A percentile compares a stretch with the other conserved stretches of the same genome.
These are phyloP conservation scores for Danaus chrysippus DNA, from an alignment of 2,888 invertebrate species.

Conservation along the genomic window DNA sequence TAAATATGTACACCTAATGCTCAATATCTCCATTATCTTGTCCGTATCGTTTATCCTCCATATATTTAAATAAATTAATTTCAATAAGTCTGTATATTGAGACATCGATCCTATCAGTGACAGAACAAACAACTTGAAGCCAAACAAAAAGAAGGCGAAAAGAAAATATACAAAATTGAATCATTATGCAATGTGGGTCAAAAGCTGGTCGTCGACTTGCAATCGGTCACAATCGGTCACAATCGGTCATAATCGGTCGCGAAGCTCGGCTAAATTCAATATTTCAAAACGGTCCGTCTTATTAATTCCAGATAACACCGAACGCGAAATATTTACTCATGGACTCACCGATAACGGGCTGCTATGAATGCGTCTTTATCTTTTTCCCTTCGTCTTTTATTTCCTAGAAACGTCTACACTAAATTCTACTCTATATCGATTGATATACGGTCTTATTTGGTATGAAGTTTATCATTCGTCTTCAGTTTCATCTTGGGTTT, in stretches of 20 bases:
- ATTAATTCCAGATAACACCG: conserved; percentile 68
- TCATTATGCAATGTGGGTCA: conserved; percentile 42
- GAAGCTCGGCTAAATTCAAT: conserved; percentile 53
- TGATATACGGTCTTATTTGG: conserved; percentile 47
- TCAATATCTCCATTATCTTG: too few relatives aligned
- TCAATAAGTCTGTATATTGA: not conserved
- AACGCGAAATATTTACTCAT: conserved; percentile 73
- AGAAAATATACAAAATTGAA: conserved; percentile 29
- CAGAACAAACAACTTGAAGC: conserved; percentile 16
- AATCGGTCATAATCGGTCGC: conserved; percentile 39
- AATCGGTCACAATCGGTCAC: conserved; percentile 41
- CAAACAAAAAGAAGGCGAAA: not conserved
- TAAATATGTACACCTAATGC: too few relatives aligned
- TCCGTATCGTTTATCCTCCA: too few relatives aligned
- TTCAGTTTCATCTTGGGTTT: conserved; percentile 75
- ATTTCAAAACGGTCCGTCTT: conserved; percentile 59
- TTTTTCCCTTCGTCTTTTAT: conserved; percentile 49
- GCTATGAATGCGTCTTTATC: conserved; percentile 73
- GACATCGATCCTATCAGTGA: conserved; percentile 4
- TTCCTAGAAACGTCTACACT: conserved; percentile 29
- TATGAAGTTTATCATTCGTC: conserved; percentile 47
- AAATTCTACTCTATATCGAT: conserved; percentile 30
- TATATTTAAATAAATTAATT: not conserved
- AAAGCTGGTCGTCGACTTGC: conserved; percentile 43
- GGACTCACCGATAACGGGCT: conserved; percentile 64